Conservation (phyloP, 2,888 invertebrate species). For the Leptinotarsa tumamoca region DNA sequence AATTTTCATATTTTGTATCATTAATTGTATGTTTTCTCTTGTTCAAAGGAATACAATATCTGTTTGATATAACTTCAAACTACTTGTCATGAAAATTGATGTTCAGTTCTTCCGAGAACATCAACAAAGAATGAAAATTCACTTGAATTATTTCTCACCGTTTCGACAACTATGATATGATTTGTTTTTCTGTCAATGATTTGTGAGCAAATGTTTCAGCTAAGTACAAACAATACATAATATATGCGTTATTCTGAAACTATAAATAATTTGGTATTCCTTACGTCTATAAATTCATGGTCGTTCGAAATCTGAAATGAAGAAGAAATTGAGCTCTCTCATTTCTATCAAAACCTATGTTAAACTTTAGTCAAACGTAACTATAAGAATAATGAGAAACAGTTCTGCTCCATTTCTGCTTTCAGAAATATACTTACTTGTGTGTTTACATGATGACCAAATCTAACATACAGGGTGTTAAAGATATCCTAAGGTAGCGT, state of each 20-base stretch:
- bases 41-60: not conserved
- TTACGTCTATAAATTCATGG: not conserved
- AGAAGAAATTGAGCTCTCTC: not conserved
- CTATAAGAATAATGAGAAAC: too few species aligned
- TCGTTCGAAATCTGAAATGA: not conserved
- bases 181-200: not conserved
- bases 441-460: conserved; percentile 25
- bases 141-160: not conserved
- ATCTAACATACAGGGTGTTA: conserved; percentile 68
- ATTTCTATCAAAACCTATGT: too few species aligned
- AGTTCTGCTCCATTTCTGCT: not conserved
- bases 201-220: conserved; percentile 45
- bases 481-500: conserved; percentile 92
- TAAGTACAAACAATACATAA: conserved; percentile 38
- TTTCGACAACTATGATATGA: not conserved
- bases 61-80: conserved; percentile 10
- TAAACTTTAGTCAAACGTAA: too few species aligned
- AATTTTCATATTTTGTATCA: not conserved
- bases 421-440: conserved; percentile 21
- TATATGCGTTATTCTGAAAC: conserved; percentile 37
- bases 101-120: not conserved
- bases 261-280: conserved; percentile 23
- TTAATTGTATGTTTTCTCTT: not conserved
- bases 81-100: not conserved
- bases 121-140: not conserved